phyloP scores from a whole-genome alignment of 1,140 invertebrate genomes.

The Oncopodura yosiiana region DNA sequence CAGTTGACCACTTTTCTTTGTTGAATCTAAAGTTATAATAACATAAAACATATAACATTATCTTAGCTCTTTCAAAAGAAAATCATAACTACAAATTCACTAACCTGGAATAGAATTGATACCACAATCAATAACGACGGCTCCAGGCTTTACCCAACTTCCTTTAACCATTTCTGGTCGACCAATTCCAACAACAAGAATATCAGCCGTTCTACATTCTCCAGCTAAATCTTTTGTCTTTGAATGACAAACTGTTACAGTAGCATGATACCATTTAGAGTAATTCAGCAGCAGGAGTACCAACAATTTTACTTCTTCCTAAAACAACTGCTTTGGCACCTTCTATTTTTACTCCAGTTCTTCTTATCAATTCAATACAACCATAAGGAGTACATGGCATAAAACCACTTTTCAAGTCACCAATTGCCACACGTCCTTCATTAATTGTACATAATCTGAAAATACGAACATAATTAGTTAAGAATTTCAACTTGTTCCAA shows the following conservation, averaged over 20 bases:
- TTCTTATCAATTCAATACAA: conserved; percentile 78
- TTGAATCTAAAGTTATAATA: conserved; percentile 53
- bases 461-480: conserved; percentile 19
- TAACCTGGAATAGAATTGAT: conserved; percentile 88
- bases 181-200: conserved; percentile 92
- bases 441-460: conserved; percentile 75
- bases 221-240: conserved; percentile 73
- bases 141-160: conserved; percentile 94
- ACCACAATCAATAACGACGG: conserved; percentile 98
- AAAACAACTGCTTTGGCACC: conserved; percentile 87
- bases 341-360: conserved; percentile 62
- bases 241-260: conserved; percentile 93
- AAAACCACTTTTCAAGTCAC: conserved; percentile 69
- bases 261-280: conserved; percentile 94
- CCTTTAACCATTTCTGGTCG: conserved; percentile 82
- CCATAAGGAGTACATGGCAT: conserved; percentile 88
- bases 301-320: conserved; percentile 95
- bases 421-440: conserved; percentile 75
- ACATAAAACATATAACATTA: not conserved
- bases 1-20: conserved; percentile 71
- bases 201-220: conserved; percentile 69
- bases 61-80: not conserved
- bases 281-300: conserved; percentile 85
- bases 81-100: conserved; percentile 16
- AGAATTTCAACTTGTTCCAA: not conserved